Conservation (phyloP, 2,797 vertebrate genomes). For the Sebastes wilsoni region DNA sequence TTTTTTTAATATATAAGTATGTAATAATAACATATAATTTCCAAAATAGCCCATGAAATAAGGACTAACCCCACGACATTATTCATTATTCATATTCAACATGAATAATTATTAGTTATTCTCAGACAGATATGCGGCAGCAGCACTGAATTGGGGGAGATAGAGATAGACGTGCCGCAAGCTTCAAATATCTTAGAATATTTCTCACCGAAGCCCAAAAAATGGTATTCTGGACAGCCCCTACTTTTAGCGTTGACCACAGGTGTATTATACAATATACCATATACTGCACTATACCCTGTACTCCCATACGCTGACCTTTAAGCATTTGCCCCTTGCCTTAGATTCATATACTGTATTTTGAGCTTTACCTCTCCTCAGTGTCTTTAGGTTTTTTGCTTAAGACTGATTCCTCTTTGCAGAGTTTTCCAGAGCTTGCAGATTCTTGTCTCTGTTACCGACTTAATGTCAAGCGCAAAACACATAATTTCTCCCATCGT, state of each 20-base stretch:
- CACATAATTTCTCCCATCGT: conserved; percentile 15
- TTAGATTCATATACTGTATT: neutral
- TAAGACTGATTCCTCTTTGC: neutral
- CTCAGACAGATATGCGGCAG: too few relatives aligned
- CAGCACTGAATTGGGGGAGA: too few relatives aligned
- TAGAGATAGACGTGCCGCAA: too few relatives aligned
- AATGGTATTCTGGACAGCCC: too few relatives aligned
- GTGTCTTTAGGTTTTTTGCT: neutral
- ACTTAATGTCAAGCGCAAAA: conserved; percentile 26
- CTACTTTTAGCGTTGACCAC: neutral
- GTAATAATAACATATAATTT: too few relatives aligned
- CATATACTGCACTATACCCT: neutral
- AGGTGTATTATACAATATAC: neutral
- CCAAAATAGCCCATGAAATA: too few relatives aligned
- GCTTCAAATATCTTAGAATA: too few relatives aligned
- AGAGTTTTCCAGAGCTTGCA: conserved; percentile 13
- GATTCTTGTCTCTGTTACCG: conserved; percentile 10
- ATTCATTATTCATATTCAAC: too few relatives aligned
- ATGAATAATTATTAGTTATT: too few relatives aligned
- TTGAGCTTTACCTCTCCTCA: neutral
- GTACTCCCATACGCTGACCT: neutral
- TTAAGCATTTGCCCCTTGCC: neutral
- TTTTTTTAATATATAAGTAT: too few relatives aligned
- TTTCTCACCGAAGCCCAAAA: too few relatives aligned
- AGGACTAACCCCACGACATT: too few relatives aligned